Conservation (phyloP, 2,113 vertebrate species). For the Cephalophus harveyi region DNA sequence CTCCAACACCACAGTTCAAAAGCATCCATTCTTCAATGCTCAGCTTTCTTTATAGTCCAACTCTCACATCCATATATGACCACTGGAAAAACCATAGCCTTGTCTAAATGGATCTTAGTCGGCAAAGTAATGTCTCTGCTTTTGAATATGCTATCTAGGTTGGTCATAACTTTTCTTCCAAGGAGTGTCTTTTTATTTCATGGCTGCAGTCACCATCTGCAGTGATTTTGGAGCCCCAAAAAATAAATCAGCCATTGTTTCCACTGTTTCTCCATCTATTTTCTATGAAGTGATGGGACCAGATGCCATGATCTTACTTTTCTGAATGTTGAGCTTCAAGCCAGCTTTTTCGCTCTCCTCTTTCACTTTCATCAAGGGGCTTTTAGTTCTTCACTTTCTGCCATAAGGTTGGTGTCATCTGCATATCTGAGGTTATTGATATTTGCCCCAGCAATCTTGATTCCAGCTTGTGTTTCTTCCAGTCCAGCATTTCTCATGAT, state of each 20-base stretch:
- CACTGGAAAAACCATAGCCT: background rate
- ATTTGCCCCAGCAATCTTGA: background rate
- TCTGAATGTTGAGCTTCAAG: background rate
- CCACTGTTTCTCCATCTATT: background rate
- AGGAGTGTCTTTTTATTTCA: background rate
- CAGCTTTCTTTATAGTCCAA: background rate
- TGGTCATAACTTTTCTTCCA: background rate
- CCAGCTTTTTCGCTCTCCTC: background rate
- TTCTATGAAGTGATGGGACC: background rate
- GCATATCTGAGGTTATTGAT: background rate
- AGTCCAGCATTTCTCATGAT: accelerated
- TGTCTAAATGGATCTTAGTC: background rate
- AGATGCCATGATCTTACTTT: background rate
- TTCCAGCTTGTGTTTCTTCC: background rate
- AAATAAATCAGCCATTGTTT: background rate
- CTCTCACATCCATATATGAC: background rate
- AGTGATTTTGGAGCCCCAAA: background rate
- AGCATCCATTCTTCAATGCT: background rate
- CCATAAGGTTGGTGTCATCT: background rate
- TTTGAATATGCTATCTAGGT: background rate
- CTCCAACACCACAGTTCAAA: background rate
- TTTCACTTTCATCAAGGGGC: background rate
- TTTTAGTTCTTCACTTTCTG: background rate
- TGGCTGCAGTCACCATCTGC: background rate
- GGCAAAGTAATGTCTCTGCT: background rate